A percentile compares a stretch with the other conserved stretches of the same genome.
phyloP scores from a whole-genome alignment of 2,797 vertebrate species.

The Amblyopsis hoosieri region DNA sequence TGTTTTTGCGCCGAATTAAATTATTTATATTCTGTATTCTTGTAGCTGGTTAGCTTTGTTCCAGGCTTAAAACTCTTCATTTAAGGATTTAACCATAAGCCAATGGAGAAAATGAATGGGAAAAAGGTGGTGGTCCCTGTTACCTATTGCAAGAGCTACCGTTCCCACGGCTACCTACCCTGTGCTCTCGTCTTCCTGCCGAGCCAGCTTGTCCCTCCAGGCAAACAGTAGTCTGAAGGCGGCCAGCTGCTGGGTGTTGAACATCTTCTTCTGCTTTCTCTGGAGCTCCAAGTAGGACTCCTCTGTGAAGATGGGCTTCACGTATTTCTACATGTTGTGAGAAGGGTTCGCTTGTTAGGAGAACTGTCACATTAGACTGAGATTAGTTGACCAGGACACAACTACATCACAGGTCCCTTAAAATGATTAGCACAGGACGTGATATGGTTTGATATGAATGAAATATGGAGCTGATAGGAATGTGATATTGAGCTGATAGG shows the following conservation, averaged over 20 bases:
- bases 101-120: constrained; percentile 8
- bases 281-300: constrained; percentile 93
- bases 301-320: constrained; percentile 92
- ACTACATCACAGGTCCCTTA: no score
- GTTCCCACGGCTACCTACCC: constrained; percentile 78
- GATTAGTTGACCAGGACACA: background rate
- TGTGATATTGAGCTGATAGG: no score
- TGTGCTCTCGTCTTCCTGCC: constrained; percentile 93
- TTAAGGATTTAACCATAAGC: no score
- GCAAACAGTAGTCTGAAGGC: constrained; percentile 91
- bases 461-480: no score
- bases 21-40: no score
- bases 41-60: no score
- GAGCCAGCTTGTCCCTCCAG: constrained; percentile 93
- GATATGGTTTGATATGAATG: no score
- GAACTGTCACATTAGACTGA: constrained; percentile 11
- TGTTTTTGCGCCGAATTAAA: no score
- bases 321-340: constrained; percentile 84
- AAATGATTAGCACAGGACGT: no score
- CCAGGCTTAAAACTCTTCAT: no score
- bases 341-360: background rate
- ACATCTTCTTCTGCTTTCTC: constrained; percentile 90
- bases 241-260: constrained; percentile 91
- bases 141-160: constrained; percentile 27
- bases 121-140: no score